Conservation (phyloP, 2,113 vertebrate genomes). For the Papio anubis region DNA sequence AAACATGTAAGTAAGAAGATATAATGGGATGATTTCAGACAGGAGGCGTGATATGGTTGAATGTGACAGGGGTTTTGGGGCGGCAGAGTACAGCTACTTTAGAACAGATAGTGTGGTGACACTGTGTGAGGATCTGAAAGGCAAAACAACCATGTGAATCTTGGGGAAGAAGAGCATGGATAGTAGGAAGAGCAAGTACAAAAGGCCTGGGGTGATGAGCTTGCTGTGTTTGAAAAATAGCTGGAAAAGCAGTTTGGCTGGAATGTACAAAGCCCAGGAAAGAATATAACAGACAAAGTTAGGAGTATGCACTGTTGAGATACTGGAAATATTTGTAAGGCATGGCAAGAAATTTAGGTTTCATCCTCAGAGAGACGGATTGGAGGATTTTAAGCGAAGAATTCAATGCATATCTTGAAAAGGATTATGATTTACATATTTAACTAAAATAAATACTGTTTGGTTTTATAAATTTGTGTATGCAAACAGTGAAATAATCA, state of each 20-base stretch:
- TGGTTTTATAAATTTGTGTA: background rate
- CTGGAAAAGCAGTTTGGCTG: background rate
- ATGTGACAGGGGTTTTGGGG: fast-evolving
- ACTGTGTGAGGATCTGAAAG: background rate
- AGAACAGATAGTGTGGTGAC: background rate
- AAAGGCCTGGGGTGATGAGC: background rate
- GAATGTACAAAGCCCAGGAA: background rate
- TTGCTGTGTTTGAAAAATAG: background rate
- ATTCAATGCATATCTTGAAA: background rate
- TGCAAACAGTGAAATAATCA: background rate
- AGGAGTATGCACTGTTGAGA: background rate
- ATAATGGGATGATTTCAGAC: background rate
- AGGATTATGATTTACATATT: background rate
- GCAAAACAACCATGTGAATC: background rate
- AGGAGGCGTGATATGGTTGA: background rate
- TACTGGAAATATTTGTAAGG: background rate
- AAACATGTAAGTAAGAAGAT: background rate
- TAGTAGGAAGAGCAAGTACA: background rate
- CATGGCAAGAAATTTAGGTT: background rate
- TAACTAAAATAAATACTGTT: background rate
- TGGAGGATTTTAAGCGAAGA: background rate
- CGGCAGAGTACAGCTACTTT: background rate
- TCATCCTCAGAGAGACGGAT: background rate
- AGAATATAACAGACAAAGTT: background rate
- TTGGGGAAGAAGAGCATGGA: background rate